phyloP scores from a whole-genome alignment of 1,140 invertebrate genomes.

The Chrysomallon squamiferum region DNA sequence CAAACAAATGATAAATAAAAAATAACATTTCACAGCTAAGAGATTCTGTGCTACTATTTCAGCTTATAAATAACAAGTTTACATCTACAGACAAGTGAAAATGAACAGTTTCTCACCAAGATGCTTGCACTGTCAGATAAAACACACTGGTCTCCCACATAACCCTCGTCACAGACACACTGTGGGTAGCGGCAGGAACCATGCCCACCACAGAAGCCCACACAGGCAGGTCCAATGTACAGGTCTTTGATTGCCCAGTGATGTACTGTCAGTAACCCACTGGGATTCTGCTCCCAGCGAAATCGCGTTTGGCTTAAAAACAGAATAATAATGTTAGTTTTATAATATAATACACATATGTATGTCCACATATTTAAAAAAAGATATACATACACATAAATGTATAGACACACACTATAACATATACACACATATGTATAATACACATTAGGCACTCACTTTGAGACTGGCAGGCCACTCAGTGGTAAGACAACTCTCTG shows the following conservation, averaged over 20 bases:
- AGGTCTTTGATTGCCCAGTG: slow-evolving; percentile 63
- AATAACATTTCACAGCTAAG: too few relatives aligned
- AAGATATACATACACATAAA: too few relatives aligned
- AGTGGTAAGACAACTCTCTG: slow-evolving; percentile 56
- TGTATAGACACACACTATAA: too few relatives aligned
- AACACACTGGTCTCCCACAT: slow-evolving; percentile 29
- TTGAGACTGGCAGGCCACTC: slow-evolving; percentile 55
- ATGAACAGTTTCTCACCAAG: too few relatives aligned
- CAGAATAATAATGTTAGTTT: background rate
- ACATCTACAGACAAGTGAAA: too few relatives aligned
- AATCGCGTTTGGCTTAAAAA: slow-evolving; percentile 52
- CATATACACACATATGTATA: too few relatives aligned
- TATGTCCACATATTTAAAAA: background rate
- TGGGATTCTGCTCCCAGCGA: slow-evolving; percentile 47
- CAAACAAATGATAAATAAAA: too few relatives aligned
- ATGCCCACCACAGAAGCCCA: slow-evolving; percentile 61
- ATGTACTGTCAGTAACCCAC: slow-evolving; percentile 21
- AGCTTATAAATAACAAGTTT: too few relatives aligned
- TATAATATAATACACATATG: background rate
- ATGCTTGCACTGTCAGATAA: too few relatives aligned
- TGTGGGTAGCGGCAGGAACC: slow-evolving; percentile 56
- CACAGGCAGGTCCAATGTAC: slow-evolving; percentile 64
- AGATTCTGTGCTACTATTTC: too few relatives aligned
- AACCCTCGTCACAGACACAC: slow-evolving; percentile 56
- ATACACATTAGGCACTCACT: slow-evolving; percentile 51